Conservation (phyloP, 2,888 invertebrate species). For the Ischnus inquisitorius region DNA sequence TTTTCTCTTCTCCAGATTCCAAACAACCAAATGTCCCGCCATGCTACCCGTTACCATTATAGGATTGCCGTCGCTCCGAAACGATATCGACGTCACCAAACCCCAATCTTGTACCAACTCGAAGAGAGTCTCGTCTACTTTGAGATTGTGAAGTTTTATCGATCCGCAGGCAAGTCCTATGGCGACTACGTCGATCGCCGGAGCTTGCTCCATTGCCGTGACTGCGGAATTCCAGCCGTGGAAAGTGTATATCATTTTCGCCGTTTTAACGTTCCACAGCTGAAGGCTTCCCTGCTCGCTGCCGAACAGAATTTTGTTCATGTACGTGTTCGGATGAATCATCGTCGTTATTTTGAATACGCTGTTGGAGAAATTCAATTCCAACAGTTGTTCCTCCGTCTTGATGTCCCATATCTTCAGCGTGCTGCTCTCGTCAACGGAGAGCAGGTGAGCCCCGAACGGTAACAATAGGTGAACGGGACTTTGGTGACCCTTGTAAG, state of each 20-base stretch:
- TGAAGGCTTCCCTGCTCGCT: slow-evolving; percentile 94
- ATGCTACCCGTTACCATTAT: slow-evolving; percentile 94
- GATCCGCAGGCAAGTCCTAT: slow-evolving; percentile 94
- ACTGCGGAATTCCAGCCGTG: slow-evolving; percentile 91
- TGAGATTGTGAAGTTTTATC: slow-evolving; percentile 95
- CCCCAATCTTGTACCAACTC: slow-evolving; percentile 97
- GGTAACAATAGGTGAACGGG: slow-evolving; percentile 93
- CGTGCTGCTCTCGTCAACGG: slow-evolving; percentile 92
- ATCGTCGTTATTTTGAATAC: slow-evolving; percentile 93
- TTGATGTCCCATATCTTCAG: slow-evolving; percentile 94
- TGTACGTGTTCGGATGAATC: slow-evolving; percentile 97
- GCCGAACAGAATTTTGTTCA: slow-evolving; percentile 96
- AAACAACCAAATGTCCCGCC: slow-evolving; percentile 95
- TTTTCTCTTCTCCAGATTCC: slow-evolving; percentile 95
- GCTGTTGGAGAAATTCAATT: slow-evolving; percentile 89
- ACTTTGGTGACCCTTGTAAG: slow-evolving; percentile 91
- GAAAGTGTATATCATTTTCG: slow-evolving; percentile 92
- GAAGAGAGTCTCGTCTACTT: slow-evolving; percentile 93
- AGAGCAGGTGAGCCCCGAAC: slow-evolving; percentile 94
- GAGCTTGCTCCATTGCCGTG: slow-evolving; percentile 93
- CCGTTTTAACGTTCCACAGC: slow-evolving; percentile 95
- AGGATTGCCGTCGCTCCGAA: slow-evolving; percentile 94
- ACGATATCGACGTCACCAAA: slow-evolving; percentile 92
- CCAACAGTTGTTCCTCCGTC: slow-evolving; percentile 89
- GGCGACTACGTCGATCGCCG: slow-evolving; percentile 96